Evolutionary conservation across 23 tunicate genomes (phyloP).

Genomic region (Ciona savignyi): DNA sequence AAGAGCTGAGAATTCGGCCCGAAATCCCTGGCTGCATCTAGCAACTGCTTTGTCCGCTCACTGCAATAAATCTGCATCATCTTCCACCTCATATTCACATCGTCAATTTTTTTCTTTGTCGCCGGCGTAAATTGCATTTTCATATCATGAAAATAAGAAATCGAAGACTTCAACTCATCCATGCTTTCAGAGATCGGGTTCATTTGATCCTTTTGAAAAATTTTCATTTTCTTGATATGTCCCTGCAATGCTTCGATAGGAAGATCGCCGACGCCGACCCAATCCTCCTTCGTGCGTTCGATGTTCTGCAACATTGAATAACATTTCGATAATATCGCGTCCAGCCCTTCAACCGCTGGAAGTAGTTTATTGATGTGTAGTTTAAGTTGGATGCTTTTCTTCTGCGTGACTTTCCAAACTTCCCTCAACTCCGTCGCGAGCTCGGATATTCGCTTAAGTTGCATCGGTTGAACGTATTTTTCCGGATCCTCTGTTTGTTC

Average conservation of each 20-base stretch:
- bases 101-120: slow-evolving; percentile 39
- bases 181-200: slow-evolving; percentile 19
- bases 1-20: slow-evolving; percentile 83
- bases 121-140: slow-evolving; percentile 36
- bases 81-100: slow-evolving; percentile 62
- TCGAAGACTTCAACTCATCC: slow-evolving; percentile 1
- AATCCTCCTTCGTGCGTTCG: slow-evolving; percentile 27
- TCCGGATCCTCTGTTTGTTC: too few species aligned
- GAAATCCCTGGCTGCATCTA: slow-evolving; percentile 71
- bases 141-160: slow-evolving; percentile 7
- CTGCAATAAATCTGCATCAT: slow-evolving; percentile 50
- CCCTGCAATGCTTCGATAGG: slow-evolving; percentile 68
- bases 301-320: slow-evolving; percentile 22
- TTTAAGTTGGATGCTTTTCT: slow-evolving; percentile 25
- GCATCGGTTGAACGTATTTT: slow-evolving; percentile 4
- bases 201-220: slow-evolving; percentile 23
- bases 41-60: slow-evolving; percentile 47
- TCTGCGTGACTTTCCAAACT: slow-evolving; percentile 41
- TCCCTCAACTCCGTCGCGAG: slow-evolving; percentile 19
- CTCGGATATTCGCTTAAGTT: slow-evolving; percentile 14
- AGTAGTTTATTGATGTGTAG: slow-evolving; percentile 34
- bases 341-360: slow-evolving; percentile 30
- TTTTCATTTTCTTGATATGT: slow-evolving; percentile 38
- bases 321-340: slow-evolving; percentile 21
- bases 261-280: slow-evolving; percentile 57